Evolutionary conservation across 2,888 invertebrate species (phyloP).

Genomic region (Aspidapion aeneum): DNA sequence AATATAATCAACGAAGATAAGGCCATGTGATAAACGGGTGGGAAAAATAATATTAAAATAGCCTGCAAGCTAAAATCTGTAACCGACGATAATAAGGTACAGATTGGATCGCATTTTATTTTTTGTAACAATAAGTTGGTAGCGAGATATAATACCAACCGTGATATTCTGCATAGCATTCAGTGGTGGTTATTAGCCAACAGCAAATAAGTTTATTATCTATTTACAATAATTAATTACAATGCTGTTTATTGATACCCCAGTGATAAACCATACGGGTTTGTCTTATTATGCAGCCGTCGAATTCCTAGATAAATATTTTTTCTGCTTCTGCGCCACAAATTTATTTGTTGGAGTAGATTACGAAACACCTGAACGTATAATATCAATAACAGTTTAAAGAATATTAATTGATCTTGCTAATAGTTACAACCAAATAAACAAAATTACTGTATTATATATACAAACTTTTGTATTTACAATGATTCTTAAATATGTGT

Average conservation of each 20-base stretch:
- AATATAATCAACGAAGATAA: neutral
- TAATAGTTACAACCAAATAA: too few relatives aligned
- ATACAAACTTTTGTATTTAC: too few relatives aligned
- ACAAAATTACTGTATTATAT: too few relatives aligned
- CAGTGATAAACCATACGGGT: neutral
- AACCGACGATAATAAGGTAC: neutral
- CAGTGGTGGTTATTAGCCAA: neutral
- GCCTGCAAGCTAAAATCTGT: neutral
- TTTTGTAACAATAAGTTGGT: neutral
- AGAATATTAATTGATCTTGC: neutral
- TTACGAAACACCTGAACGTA: neutral
- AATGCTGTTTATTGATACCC: conserved; percentile 3
- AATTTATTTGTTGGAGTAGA: neutral
- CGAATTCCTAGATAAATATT: neutral
- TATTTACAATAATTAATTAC: conserved; percentile 1
- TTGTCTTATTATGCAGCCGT: conserved; percentile 1
- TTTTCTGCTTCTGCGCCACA: neutral
- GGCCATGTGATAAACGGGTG: neutral
- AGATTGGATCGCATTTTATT: neutral
- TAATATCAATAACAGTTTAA: neutral
- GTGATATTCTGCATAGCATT: neutral
- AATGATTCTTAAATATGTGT: too few relatives aligned
- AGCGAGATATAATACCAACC: neutral
- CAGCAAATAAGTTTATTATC: neutral
- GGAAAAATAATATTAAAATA: neutral